Conservation (phyloP, 2,888 invertebrate species). For the Mythimna vitellina region DNA sequence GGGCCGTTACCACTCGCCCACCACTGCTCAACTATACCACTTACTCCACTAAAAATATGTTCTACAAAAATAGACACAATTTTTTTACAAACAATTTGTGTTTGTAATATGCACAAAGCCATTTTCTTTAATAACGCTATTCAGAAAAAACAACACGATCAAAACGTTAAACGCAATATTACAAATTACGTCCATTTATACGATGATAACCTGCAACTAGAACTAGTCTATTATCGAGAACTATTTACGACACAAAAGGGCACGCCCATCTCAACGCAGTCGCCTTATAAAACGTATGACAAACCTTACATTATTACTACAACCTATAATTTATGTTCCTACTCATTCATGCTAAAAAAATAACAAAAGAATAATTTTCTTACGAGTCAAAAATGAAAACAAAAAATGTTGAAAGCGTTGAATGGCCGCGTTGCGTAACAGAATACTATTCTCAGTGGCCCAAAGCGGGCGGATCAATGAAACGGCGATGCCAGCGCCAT, state of each 20-base stretch:
- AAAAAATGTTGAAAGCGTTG: constrained; percentile 57
- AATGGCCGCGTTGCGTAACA: constrained; percentile 65
- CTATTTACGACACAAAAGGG: constrained; percentile 33
- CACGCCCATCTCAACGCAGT: constrained; percentile 53
- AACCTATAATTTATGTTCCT: constrained; percentile 42
- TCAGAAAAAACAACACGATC: constrained; percentile 11
- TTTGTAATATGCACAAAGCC: not conserved
- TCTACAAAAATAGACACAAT: not conserved
- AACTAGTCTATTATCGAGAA: constrained; percentile 41
- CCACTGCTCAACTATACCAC: too few species aligned
- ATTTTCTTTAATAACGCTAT: constrained; percentile 17
- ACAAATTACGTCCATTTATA: constrained; percentile 20
- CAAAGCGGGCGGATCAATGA: constrained; percentile 81
- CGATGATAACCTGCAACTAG: constrained; percentile 21
- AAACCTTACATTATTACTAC: constrained; percentile 26
- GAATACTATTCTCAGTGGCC: constrained; percentile 77
- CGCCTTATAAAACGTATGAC: constrained; percentile 26
- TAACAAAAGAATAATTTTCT: constrained; percentile 32
- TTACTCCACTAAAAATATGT: constrained; percentile 19
- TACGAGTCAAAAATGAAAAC: constrained; percentile 50
- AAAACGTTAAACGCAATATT: constrained; percentile 10
- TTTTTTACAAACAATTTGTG: not conserved
- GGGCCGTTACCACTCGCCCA: too few species aligned
- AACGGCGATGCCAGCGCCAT: constrained; percentile 74
- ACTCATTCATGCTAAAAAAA: constrained; percentile 48